A percentile compares a stretch with the other conserved stretches of the same genome.
Conservation (phyloP, 1,140 invertebrate species). For the Rhyacophila brunnea region DNA sequence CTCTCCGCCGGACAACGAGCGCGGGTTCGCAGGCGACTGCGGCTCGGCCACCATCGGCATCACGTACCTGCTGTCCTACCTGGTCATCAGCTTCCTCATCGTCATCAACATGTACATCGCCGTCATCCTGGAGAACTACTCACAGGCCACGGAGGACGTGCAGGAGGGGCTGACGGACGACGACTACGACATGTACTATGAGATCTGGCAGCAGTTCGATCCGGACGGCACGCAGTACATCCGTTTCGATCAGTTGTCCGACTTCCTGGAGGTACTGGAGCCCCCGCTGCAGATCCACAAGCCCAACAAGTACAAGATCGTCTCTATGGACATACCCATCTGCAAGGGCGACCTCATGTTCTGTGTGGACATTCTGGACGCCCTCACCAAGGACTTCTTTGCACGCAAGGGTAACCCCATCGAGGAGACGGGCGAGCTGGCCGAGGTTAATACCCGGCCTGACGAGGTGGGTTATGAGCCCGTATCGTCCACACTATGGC, state of each 20-base stretch:
- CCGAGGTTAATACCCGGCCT: slow-evolving; percentile 72
- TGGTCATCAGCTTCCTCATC: slow-evolving; percentile 97
- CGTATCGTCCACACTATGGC: slow-evolving; percentile 89
- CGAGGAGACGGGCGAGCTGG: slow-evolving; percentile 81
- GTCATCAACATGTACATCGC: slow-evolving; percentile 99
- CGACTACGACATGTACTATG: slow-evolving; percentile 99
- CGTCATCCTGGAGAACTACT: slow-evolving; percentile 98
- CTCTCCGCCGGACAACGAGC: slow-evolving; percentile 79
- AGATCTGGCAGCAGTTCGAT: slow-evolving; percentile 98
- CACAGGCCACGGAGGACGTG: slow-evolving; percentile 96
- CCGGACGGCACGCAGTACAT: slow-evolving; percentile 98
- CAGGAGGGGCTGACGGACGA: slow-evolving; percentile 97
- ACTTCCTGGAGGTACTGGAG: slow-evolving; percentile 92
- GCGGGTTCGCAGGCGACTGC: slow-evolving; percentile 86
- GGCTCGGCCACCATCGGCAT: slow-evolving; percentile 91
- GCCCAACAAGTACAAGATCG: slow-evolving; percentile 98
- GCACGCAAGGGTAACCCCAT: slow-evolving; percentile 91
- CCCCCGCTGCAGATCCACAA: slow-evolving; percentile 94
- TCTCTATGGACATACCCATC: slow-evolving; percentile 97
- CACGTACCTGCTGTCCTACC: slow-evolving; percentile 90
- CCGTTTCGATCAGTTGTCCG: slow-evolving; percentile 86
- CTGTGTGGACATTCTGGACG: slow-evolving; percentile 97
- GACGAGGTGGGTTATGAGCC: slow-evolving; percentile 88
- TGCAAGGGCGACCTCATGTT: slow-evolving; percentile 96
- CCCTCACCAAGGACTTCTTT: slow-evolving; percentile 94